Evolutionary conservation across 2,797 vertebrate genomes (phyloP).

Genomic region (Fistularia tabacaria): DNA sequence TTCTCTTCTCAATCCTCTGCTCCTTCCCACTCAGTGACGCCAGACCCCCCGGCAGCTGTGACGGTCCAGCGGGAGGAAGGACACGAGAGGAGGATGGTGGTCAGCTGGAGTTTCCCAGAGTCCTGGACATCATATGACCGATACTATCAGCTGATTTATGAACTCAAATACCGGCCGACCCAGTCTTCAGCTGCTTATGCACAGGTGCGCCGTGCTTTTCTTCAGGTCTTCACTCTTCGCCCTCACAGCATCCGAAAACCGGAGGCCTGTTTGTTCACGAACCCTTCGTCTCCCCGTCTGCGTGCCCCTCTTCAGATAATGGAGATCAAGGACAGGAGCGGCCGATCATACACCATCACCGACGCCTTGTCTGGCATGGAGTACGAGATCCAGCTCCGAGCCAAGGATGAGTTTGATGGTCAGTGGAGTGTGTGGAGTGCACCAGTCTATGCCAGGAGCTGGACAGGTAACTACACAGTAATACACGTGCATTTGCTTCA

Average conservation of each 20-base stretch:
- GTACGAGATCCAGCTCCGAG: constrained; percentile 78
- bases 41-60: constrained; percentile 79
- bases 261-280: too few species aligned
- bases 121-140: constrained; percentile 77
- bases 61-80: constrained; percentile 40
- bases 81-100: constrained; percentile 50
- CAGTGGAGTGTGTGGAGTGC: constrained; percentile 85
- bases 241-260: background rate
- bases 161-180: constrained; percentile 77
- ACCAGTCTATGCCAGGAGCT: constrained; percentile 65
- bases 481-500: background rate
- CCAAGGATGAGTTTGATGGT: constrained; percentile 79
- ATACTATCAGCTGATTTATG: constrained; percentile 66
- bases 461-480: constrained; percentile 71
- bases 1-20: background rate
- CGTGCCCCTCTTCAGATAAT: constrained; percentile 14
- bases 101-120: constrained; percentile 78
- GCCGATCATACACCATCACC: constrained; percentile 37
- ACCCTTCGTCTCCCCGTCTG: too few species aligned
- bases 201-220: constrained; percentile 22
- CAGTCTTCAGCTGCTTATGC: background rate
- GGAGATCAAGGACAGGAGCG: accelerated
- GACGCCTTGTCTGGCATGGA: constrained; percentile 65
- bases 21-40: constrained; percentile 73
- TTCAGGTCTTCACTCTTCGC: too few species aligned